Evolutionary conservation across 1,140 invertebrate species (phyloP), one percentile per base, ranked within the genome.

Genomic region (Fopius arisanus): DNA sequence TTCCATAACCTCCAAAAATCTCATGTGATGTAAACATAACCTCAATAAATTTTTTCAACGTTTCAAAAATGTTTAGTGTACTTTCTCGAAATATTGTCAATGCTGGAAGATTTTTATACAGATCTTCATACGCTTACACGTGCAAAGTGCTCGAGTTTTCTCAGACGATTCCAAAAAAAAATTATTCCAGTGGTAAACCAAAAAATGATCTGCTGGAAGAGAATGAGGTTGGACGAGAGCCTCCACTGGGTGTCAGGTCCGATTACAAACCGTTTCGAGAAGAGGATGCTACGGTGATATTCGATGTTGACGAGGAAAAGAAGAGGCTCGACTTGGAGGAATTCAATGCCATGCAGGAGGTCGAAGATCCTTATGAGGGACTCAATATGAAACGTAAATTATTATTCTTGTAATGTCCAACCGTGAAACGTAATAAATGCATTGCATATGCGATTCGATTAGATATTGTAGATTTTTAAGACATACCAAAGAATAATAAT

Each of bases 271-370:
- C 90, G 41, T 92, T 92, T 80, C 86, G 89, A 0, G 92, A 94
- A 78, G 86, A 90, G 70, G 91, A 93, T 81, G 84, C 92, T 10
- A 75, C 86, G 0, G 80, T 92, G 67, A 92, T 94, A 73, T 90
- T 92, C 76, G 91, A 94, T 80, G 90, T 92, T 2, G 89, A 88
- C 51, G 92, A 94, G 78, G 92, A 92, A 80, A 86, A 86, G 51
- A 70, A 88, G n/a, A 82, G 83, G 29, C 81, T 89, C 65, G 75
- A 83, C 28, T 78, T 90, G 4, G 82, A 87, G 48, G 19, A 65
- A 83, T 85, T 87, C 73, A 67, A 75, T 21, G 81, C 82, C 28
- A 81, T 86, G 14, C 80, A 89, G 33, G 70, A 89, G 12, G 21
- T 76, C 12, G 26, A 43, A 23, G 85, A 90, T 81, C 84, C 84